These are phyloP conservation scores for Strigamia crassipes DNA, from an alignment of 2,888 invertebrate genomes.

Conservation along the genomic window DNA sequence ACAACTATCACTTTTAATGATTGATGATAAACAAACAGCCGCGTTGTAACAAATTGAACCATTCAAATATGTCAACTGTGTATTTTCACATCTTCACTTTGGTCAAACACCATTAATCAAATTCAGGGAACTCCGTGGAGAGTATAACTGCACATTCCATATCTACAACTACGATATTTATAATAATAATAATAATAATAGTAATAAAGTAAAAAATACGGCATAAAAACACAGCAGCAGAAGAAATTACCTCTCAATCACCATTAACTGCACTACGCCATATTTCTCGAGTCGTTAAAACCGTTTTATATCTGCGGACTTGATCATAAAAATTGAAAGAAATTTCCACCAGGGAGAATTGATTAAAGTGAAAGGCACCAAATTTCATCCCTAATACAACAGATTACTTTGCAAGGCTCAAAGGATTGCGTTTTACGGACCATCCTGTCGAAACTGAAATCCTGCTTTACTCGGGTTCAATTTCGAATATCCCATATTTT, in stretches of 20 bases:
- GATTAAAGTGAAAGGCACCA: conserved; percentile 16
- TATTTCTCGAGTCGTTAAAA: conserved; percentile 17
- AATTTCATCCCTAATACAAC: conserved; percentile 5
- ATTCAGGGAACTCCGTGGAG: too few relatives aligned
- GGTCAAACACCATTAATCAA: background rate
- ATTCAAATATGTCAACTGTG: background rate
- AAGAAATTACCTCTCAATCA: background rate
- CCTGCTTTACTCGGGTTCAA: background rate
- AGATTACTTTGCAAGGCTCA: background rate
- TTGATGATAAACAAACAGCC: background rate
- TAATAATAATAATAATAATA: background rate
- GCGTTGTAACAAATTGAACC: background rate
- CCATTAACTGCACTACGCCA: background rate
- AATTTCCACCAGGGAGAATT: conserved; percentile 23
- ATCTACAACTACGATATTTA: background rate
- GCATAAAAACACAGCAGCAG: background rate
- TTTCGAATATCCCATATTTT: background rate
- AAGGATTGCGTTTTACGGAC: background rate
- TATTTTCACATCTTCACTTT: background rate
- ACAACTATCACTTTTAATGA: background rate
- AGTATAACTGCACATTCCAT: background rate
- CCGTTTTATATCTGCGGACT: background rate
- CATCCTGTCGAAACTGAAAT: background rate
- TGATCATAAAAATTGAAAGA: background rate
- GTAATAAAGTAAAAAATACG: background rate